Evolutionary conservation across 2,888 invertebrate genomes (phyloP).

Genomic region (Bembecia ichneumoniformis): DNA sequence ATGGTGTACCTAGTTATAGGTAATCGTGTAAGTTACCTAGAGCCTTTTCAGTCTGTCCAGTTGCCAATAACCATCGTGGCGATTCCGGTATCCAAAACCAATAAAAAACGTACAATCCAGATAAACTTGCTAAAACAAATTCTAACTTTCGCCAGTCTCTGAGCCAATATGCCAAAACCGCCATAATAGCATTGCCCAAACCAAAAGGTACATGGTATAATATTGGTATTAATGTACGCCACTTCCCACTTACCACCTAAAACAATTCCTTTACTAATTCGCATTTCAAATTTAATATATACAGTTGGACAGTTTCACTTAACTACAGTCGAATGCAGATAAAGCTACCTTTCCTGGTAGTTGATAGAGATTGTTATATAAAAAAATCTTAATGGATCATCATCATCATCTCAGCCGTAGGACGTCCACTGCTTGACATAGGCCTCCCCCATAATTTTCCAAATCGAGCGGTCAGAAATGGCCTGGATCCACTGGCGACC

Average conservation of each 20-base stretch:
- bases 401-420: too few relatives aligned
- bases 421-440: too few relatives aligned
- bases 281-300: neutral
- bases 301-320: too few relatives aligned
- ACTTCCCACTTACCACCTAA: constrained; percentile 72
- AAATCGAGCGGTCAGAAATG: too few relatives aligned
- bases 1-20: neutral
- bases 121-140: constrained; percentile 63
- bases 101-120: constrained; percentile 58
- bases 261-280: constrained; percentile 9
- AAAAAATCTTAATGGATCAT: too few relatives aligned
- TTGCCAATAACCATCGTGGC: constrained; percentile 75
- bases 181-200: constrained; percentile 72
- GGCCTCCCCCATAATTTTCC: too few relatives aligned
- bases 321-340: too few relatives aligned
- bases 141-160: constrained; percentile 76
- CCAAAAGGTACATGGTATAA: constrained; percentile 77
- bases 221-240: constrained; percentile 73
- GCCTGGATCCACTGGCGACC: too few relatives aligned
- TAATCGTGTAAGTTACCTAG: constrained; percentile 27
- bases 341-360: too few relatives aligned
- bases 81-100: constrained; percentile 73
- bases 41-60: constrained; percentile 64
- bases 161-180: constrained; percentile 68
- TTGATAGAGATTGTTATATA: too few relatives aligned